phyloP scores from a whole-genome alignment of 2,113 vertebrate genomes.

The Panurus biarmicus region DNA sequence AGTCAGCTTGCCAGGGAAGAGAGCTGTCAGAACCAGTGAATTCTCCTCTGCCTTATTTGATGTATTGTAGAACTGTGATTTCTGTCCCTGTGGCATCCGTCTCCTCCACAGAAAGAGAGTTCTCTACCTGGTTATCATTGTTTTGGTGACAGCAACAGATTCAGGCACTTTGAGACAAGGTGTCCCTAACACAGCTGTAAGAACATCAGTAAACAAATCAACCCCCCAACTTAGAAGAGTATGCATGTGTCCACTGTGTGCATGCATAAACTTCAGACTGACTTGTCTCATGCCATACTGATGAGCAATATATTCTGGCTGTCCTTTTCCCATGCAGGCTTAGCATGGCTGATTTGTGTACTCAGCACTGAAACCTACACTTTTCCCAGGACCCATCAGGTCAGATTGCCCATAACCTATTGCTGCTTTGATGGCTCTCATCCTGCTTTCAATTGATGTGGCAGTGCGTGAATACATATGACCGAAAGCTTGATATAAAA shows the following conservation, averaged over 20 bases:
- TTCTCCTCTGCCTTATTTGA: background rate
- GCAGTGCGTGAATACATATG: background rate
- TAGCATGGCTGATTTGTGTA: slow-evolving; percentile 32
- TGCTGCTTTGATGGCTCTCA: slow-evolving; percentile 36
- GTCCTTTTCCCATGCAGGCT: slow-evolving; percentile 30
- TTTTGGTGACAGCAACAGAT: background rate
- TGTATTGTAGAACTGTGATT: background rate
- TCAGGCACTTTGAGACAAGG: background rate
- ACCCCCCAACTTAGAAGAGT: background rate
- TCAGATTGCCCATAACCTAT: slow-evolving; percentile 23
- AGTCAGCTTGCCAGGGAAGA: background rate
- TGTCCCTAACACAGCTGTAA: background rate
- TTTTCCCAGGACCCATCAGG: slow-evolving; percentile 46
- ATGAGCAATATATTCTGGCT: slow-evolving; percentile 27
- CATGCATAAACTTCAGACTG: background rate
- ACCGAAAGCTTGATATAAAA: slow-evolving; percentile 43
- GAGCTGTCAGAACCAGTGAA: background rate
- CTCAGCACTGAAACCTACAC: slow-evolving; percentile 45
- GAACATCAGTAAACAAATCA: background rate
- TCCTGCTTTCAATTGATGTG: slow-evolving; percentile 41
- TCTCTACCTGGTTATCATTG: background rate
- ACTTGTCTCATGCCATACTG: slow-evolving; percentile 3
- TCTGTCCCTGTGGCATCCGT: background rate
- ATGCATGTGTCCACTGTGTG: background rate
- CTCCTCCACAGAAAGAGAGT: background rate